phyloP scores from a whole-genome alignment of 2,113 vertebrate species.

The Pitta sordida region DNA sequence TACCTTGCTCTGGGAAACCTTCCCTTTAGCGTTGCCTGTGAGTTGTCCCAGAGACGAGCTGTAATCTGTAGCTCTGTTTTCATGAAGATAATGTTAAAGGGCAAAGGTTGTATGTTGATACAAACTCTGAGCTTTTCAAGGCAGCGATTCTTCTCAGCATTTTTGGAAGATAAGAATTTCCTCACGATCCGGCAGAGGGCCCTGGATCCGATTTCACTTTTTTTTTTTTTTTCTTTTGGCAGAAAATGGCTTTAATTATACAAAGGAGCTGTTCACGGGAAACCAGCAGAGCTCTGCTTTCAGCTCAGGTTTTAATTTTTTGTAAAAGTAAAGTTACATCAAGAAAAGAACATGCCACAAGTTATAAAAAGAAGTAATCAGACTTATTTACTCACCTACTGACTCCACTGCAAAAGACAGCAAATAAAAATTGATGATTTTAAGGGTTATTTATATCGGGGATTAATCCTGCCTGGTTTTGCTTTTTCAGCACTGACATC shows the following conservation, averaged over 20 bases:
- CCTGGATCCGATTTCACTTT: neutral
- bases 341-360: neutral
- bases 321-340: neutral
- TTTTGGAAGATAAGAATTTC: neutral
- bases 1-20: neutral
- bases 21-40: neutral
- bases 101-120: neutral
- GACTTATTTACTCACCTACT: neutral
- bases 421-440: neutral
- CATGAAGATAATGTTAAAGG: neutral
- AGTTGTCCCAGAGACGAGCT: neutral
- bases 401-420: neutral
- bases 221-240: neutral
- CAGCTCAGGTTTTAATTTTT: neutral
- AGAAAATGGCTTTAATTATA: neutral
- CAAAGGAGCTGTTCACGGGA: neutral
- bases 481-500: conserved; percentile 39
- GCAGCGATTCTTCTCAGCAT: neutral
- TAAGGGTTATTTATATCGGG: neutral
- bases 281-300: neutral
- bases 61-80: neutral
- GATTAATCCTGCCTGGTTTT: conserved; percentile 1
- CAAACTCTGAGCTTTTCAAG: neutral
- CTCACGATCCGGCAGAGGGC: conserved; percentile 28
- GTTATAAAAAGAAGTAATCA: neutral